Percentiles rank a stretch among this genome's conserved stretches.
These are phyloP conservation scores for Thelaira solivaga DNA, from an alignment of 2,888 invertebrate species.

Conservation along the genomic window DNA sequence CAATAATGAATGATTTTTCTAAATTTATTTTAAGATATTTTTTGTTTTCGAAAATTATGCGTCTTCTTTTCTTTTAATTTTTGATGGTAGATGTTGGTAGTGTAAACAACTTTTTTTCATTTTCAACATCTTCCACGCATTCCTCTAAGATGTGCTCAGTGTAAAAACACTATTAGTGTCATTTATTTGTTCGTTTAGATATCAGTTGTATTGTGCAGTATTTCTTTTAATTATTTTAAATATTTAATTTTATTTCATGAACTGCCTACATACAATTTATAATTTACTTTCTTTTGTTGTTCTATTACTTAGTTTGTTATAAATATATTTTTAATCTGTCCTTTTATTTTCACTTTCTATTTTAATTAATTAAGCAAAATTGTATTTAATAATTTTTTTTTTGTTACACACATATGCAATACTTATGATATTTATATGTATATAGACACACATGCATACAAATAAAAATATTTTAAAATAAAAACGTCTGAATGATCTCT, in stretches of 20 bases:
- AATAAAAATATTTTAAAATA: slow-evolving; percentile 23
- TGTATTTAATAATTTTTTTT: slow-evolving; percentile 31
- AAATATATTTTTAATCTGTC: neutral
- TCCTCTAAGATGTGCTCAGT: too few relatives aligned
- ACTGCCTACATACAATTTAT: neutral
- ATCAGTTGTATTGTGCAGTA: neutral
- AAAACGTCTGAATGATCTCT: slow-evolving; percentile 71
- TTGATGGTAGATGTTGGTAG: too few relatives aligned
- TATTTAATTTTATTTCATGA: neutral
- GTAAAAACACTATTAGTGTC: too few relatives aligned
- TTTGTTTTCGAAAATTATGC: too few relatives aligned
- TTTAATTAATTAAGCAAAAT: neutral
- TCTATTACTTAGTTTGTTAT: neutral
- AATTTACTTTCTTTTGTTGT: neutral
- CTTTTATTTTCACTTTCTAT: neutral
- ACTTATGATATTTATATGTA: neutral
- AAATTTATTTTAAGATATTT: too few relatives aligned
- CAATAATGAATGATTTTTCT: too few relatives aligned
- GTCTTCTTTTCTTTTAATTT: too few relatives aligned
- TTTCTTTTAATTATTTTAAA: neutral
- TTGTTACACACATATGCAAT: neutral
- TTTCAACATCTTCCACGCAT: too few relatives aligned
- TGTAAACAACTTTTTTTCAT: too few relatives aligned
- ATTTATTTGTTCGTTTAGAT: too few relatives aligned
- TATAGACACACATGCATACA: too few relatives aligned